Conservation (phyloP, 2,113 vertebrate genomes). For the Montifringilla adamsi region DNA sequence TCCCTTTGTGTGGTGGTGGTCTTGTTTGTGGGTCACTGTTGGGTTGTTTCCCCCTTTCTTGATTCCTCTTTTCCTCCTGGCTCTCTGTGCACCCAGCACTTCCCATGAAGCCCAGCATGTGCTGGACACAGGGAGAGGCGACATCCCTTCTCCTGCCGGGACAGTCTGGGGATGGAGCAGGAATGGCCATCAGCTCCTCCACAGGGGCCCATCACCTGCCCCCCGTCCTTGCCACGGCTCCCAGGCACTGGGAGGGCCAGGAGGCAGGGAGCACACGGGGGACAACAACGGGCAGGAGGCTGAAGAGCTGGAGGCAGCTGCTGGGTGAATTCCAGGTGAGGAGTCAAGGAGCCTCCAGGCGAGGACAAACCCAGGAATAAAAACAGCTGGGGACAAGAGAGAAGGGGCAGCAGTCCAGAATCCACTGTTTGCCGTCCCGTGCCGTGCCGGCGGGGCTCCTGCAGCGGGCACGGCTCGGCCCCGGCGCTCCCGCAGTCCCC, state of each 20-base stretch:
- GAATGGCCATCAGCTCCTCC: neutral
- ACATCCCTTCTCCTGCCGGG: neutral
- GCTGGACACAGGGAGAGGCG: neutral
- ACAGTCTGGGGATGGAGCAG: neutral
- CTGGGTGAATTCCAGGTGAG: neutral
- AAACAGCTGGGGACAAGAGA: neutral
- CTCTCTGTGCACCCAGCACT: neutral
- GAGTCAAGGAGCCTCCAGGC: neutral
- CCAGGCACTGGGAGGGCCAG: neutral
- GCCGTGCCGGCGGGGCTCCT: neutral
- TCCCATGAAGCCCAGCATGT: neutral
- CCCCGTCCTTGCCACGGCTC: neutral
- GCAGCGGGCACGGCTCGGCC: neutral
- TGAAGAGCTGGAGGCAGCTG: neutral
- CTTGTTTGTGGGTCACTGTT: neutral
- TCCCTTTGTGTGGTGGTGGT: neutral
- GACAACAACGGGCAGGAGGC: neutral
- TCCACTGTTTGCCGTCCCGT: neutral
- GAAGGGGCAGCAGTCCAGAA: neutral
- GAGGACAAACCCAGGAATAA: neutral
- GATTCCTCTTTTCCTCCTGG: neutral
- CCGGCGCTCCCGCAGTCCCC: neutral
- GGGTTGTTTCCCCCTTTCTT: no score
- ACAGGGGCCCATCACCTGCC: accelerated
- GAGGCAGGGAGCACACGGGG: neutral